Conservation (phyloP, 2,113 vertebrate genomes). For the Eptesicus fuscus region DNA sequence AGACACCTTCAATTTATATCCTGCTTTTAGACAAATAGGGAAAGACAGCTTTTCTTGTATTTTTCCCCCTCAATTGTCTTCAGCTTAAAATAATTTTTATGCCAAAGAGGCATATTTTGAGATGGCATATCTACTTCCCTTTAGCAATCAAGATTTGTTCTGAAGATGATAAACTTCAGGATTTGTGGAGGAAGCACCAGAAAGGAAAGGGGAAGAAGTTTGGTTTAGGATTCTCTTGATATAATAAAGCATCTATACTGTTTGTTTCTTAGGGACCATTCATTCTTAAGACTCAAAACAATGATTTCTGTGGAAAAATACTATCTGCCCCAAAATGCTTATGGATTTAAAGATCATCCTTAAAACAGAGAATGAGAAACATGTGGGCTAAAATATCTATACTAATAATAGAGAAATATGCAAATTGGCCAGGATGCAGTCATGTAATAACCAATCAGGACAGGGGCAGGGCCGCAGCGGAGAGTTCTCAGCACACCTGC, state of each 20-base stretch:
- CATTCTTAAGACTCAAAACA: not conserved
- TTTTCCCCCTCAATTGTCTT: not conserved
- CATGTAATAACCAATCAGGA: too few species aligned
- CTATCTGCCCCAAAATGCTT: not conserved
- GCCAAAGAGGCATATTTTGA: not conserved
- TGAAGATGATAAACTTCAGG: not conserved
- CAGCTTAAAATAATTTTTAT: not conserved
- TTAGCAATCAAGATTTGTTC: not conserved
- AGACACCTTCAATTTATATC: not conserved
- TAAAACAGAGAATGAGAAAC: not conserved
- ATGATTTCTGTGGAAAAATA: not conserved
- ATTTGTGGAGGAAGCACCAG: not conserved
- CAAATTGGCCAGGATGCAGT: too few species aligned
- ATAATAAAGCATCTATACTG: not conserved
- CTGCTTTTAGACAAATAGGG: not conserved
- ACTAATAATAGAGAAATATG: too few species aligned
- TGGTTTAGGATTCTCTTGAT: not conserved
- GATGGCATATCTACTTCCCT: not conserved
- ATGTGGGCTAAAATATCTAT: not conserved
- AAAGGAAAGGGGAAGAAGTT: not conserved
- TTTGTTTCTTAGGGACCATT: slow-evolving; percentile 18
- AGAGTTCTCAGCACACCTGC: too few species aligned
- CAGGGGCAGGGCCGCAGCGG: too few species aligned
- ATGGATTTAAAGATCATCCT: not conserved
- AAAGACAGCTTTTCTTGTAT: not conserved